phyloP scores from a whole-genome alignment of 2,888 invertebrate species.

The Lasiommata megera region DNA sequence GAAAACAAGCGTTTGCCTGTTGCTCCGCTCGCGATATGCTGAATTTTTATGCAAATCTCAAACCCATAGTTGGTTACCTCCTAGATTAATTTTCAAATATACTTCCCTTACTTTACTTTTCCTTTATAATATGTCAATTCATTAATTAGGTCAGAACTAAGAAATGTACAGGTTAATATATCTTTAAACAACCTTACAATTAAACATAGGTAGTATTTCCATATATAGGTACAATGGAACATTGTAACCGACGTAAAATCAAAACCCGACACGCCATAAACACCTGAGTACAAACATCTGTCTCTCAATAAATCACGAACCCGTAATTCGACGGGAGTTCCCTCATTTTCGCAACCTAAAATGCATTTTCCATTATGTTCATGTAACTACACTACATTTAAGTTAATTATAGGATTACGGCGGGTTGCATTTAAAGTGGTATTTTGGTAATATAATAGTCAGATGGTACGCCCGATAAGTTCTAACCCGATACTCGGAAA shows the following conservation, averaged over 20 bases:
- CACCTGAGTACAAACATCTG: conserved; percentile 40
- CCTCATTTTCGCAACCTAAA: conserved; percentile 65
- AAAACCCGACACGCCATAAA: conserved; percentile 18
- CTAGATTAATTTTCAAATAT: no score
- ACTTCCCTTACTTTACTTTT: no score
- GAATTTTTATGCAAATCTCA: no score
- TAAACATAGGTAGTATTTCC: no score
- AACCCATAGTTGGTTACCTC: no score
- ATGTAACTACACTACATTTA: conserved; percentile 70
- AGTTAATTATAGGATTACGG: conserved; percentile 77
- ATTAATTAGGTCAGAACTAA: no score
- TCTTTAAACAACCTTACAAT: no score
- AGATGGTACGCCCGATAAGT: conserved; percentile 79
- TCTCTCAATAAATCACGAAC: conserved; percentile 58
- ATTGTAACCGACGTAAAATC: not conserved
- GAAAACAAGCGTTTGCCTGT: no score
- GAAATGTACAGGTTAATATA: no score
- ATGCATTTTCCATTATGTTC: conserved; percentile 74
- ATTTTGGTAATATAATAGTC: conserved; percentile 80
- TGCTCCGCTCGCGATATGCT: no score
- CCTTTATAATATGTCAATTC: no score
- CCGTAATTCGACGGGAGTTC: conserved; percentile 64
- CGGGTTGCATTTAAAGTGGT: conserved; percentile 74
- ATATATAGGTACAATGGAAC: not conserved
- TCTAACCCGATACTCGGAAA: conserved; percentile 74